Conservation (phyloP, 2,113 vertebrate genomes). For the Amia ocellicauda region DNA sequence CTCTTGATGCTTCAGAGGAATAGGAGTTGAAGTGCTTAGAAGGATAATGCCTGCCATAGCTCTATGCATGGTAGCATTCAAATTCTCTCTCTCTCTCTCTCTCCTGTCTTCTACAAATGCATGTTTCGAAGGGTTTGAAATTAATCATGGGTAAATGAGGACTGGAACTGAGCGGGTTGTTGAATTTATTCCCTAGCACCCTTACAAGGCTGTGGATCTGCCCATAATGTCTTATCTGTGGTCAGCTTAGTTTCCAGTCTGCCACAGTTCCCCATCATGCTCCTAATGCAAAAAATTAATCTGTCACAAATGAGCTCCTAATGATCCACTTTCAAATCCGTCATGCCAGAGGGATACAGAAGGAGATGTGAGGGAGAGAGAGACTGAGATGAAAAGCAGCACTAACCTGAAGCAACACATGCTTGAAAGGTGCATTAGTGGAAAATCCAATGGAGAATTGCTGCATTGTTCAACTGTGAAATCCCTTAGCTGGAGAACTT, state of each 20-base stretch:
- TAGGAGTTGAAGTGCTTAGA: conserved; percentile 49
- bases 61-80: background rate
- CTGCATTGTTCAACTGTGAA: conserved; percentile 3
- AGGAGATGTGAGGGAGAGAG: no score
- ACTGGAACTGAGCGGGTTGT: no score
- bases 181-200: no score
- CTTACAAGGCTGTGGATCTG: no score
- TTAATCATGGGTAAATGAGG: no score
- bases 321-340: no score
- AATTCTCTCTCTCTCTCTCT: background rate
- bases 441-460: background rate
- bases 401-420: conserved; percentile 6
- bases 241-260: conserved; percentile 31
- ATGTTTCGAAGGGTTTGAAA: no score
- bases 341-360: background rate
- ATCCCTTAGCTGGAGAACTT: conserved; percentile 40
- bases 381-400: conserved; percentile 4
- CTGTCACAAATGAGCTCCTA: no score
- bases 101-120: background rate
- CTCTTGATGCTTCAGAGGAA: conserved; percentile 51
- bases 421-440: conserved; percentile 16
- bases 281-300: no score
- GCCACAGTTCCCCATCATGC: conserved; percentile 20
- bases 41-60: no score
- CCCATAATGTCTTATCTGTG: no score